These are phyloP conservation scores for Lipophrys pholis DNA, from an alignment of 2,113 vertebrate genomes.

Conservation along the genomic window DNA sequence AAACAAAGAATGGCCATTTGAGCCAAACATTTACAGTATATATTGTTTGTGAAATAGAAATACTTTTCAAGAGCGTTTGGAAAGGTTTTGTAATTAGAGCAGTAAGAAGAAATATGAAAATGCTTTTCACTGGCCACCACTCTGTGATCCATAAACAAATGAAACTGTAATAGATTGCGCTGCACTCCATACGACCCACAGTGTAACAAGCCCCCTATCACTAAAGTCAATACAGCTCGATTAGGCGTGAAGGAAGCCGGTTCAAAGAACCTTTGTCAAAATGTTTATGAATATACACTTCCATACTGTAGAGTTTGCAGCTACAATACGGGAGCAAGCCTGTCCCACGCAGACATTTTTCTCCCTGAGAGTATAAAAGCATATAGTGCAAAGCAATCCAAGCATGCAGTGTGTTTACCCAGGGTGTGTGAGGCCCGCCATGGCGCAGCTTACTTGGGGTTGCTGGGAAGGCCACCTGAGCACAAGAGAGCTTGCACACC, in stretches of 20 bases:
- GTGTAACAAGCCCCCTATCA: constrained; percentile 26
- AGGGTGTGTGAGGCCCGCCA: constrained; percentile 60
- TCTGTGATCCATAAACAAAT: constrained; percentile 43
- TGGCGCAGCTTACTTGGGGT: constrained; percentile 23
- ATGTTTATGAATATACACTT: constrained; percentile 53
- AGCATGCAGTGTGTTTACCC: constrained; percentile 69
- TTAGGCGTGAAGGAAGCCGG: constrained; percentile 46
- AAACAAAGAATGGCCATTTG: constrained; percentile 55
- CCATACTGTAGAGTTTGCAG: constrained; percentile 43
- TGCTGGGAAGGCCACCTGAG: constrained; percentile 66
- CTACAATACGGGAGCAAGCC: constrained; percentile 24
- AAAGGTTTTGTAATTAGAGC: constrained; percentile 39
- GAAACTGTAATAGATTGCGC: constrained; percentile 16
- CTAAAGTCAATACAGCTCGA: constrained; percentile 56
- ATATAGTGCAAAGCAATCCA: constrained; percentile 63
- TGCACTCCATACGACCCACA: constrained; percentile 5
- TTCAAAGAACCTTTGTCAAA: constrained; percentile 40
- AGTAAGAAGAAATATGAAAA: constrained; percentile 35
- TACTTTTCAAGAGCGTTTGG: constrained; percentile 35
- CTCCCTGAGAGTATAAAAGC: constrained; percentile 46
- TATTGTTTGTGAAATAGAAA: constrained; percentile 72
- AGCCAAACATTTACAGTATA: constrained; percentile 69
- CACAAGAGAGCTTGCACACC: constrained; percentile 63
- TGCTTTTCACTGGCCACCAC: constrained; percentile 10
- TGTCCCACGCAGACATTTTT: constrained; percentile 45